Base-by-base conservation (phyloP, 2,797 vertebrate species). In the Sardinella longiceps region DNA sequence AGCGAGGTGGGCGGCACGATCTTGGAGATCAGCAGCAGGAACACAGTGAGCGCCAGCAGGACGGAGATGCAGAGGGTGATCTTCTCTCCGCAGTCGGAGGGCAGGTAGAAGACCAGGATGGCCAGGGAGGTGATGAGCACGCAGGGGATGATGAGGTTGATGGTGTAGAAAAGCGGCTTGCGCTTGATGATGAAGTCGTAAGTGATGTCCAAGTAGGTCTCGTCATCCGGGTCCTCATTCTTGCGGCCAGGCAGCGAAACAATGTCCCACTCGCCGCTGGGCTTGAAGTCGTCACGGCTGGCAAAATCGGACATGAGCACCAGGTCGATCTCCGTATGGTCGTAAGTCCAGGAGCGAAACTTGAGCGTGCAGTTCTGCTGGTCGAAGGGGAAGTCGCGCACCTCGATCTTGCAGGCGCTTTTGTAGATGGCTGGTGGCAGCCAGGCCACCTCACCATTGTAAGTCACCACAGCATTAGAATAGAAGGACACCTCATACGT, bases 291-390 rank as follows among this genome's bases (percentile, higher is more conserved):
- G 1, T 96, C 95, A 0, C 95, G 94, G 43, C 94, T 95, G 83
- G 95, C 95, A 0, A 90, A 96, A 82, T 96, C 95, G 3, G 94
- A 96, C 60, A 94, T 92, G 81, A 96, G 92, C 84, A 95, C 94
- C 82, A 96, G 92, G 84, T 96, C 95, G 0, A 96, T 96, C 89
- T 96, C 95, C 0, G 95, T 96, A 93, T 94, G 94, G 91, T 96
- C 95, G 1, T 96, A 96, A 0, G 95, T 96, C 95, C 95, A 96
- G 0, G 95, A 96, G 83, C 95, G 95, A 87, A 96, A 96, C 89
- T 95, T 96, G 46, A 96, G 94, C 0, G 95, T 96, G 89, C 95
- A 96, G 93, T 96, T 96, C 91, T 96, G 95, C 91, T 96, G 95
- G 92, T 96, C 95, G n/a, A 96, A 96, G 14, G 95, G 95, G 81